Evolutionary conservation across 2,113 vertebrate species (phyloP).

Genomic region (Carlito syrichta): DNA sequence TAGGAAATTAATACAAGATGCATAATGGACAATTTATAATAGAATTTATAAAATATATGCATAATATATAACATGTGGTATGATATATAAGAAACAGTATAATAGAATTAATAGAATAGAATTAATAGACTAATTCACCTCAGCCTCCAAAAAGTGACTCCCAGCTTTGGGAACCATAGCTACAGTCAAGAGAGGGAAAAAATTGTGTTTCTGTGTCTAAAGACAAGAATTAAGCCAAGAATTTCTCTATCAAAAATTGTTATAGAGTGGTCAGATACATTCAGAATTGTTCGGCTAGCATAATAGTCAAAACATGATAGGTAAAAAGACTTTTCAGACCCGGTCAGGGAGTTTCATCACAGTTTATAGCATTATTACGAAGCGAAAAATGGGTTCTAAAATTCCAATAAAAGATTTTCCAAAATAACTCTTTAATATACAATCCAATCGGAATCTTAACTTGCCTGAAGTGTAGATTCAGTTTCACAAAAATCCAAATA

Average conservation of each 20-base stretch:
- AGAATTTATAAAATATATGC: neutral
- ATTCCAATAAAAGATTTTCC: slow-evolving; percentile 52
- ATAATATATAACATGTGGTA: neutral
- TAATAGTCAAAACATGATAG: neutral
- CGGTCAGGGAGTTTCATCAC: slow-evolving; percentile 2
- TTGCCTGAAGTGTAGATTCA: neutral
- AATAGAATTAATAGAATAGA: neutral
- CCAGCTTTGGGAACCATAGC: neutral
- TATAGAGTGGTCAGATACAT: neutral
- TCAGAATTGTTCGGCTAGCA: slow-evolving; percentile 21
- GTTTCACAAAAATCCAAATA: slow-evolving; percentile 45
- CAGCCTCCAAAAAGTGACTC: neutral
- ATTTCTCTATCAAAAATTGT: slow-evolving; percentile 19
- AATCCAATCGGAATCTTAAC: slow-evolving; percentile 46
- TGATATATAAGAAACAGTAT: no score
- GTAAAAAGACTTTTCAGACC: slow-evolving; percentile 31
- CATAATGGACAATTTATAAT: neutral
- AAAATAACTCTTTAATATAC: slow-evolving; percentile 61
- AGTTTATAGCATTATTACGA: slow-evolving; percentile 57
- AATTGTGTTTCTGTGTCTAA: neutral
- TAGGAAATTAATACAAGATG: neutral
- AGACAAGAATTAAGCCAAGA: neutral
- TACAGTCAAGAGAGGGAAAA: neutral
- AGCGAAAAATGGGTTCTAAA: slow-evolving; percentile 56
- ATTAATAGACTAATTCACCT: neutral